Conservation (phyloP, 2,113 vertebrate species). For the Phylloscopus whistleri region DNA sequence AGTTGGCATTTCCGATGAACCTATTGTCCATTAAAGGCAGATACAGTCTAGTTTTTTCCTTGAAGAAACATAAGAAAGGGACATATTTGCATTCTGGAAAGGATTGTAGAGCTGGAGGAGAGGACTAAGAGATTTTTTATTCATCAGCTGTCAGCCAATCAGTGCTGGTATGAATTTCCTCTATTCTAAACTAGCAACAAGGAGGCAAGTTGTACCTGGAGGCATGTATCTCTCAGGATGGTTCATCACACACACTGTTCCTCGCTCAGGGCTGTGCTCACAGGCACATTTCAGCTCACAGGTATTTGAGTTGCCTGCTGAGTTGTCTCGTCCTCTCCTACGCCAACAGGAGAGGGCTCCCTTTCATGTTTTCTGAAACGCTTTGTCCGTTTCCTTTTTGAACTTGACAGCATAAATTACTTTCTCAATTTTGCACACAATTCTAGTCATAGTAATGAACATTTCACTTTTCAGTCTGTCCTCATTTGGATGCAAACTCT, state of each 20-base stretch:
- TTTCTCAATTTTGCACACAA: slow-evolving; percentile 27
- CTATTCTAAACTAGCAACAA: neutral
- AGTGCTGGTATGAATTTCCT: neutral
- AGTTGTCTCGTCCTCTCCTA: neutral
- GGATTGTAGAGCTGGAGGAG: neutral
- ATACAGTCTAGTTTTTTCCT: neutral
- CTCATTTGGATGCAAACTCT: slow-evolving; percentile 50
- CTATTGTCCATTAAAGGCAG: neutral
- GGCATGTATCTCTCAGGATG: neutral
- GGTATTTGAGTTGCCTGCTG: neutral
- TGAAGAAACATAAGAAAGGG: neutral
- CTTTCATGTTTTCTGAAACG: neutral
- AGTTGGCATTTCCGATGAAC: neutral
- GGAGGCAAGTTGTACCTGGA: neutral
- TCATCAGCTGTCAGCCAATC: neutral
- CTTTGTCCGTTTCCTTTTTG: neutral
- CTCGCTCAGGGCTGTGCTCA: neutral
- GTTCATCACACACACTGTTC: neutral
- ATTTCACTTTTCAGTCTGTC: slow-evolving; percentile 26
- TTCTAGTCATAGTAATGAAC: slow-evolving; percentile 27
- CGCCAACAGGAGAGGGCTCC: neutral
- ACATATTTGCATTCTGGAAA: neutral
- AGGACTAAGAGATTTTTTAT: neutral
- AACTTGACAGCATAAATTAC: slow-evolving; percentile 38
- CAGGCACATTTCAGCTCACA: neutral